A percentile compares a stretch with the other conserved stretches of the same genome.
Evolutionary conservation across 2,888 invertebrate species (phyloP).

Genomic region (Mycalesis mineus): DNA sequence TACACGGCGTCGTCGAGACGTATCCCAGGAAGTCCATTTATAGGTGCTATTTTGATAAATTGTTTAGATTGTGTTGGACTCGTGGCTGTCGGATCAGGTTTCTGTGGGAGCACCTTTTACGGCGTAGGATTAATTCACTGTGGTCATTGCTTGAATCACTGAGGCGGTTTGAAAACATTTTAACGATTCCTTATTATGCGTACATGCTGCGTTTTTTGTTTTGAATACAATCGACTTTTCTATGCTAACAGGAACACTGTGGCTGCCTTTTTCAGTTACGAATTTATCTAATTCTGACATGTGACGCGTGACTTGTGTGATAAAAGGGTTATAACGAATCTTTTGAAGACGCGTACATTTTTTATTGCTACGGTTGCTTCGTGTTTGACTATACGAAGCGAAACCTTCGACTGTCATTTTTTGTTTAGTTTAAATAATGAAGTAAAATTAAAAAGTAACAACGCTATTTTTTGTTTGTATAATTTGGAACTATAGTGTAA

Average conservation of each 20-base stretch:
- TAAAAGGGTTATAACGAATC: constrained; percentile 12
- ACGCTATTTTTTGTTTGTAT: too few relatives aligned
- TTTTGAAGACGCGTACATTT: not conserved
- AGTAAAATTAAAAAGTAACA: not conserved
- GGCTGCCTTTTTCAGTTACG: constrained; percentile 21
- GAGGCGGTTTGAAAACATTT: constrained; percentile 37
- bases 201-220: constrained; percentile 36
- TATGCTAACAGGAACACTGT: constrained; percentile 23
- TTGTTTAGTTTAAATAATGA: not conserved
- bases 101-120: constrained; percentile 62
- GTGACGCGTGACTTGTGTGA: constrained; percentile 19
- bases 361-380: not conserved
- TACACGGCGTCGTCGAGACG: constrained; percentile 19
- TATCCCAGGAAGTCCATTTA: constrained; percentile 68
- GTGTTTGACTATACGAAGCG: not conserved
- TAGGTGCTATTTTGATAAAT: constrained; percentile 69
- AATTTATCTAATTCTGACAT: constrained; percentile 17
- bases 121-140: constrained; percentile 66
- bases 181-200: constrained; percentile 27
- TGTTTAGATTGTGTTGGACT: constrained; percentile 64
- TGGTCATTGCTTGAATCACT: constrained; percentile 49
- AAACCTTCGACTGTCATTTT: not conserved
- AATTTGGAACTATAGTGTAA: too few relatives aligned
- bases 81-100: constrained; percentile 66
- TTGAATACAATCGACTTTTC: constrained; percentile 30